Percentiles rank a stretch among this genome's conserved stretches.
phyloP scores from a whole-genome alignment of 2,113 vertebrate species.

The Dendropsophus ebraccatus region DNA sequence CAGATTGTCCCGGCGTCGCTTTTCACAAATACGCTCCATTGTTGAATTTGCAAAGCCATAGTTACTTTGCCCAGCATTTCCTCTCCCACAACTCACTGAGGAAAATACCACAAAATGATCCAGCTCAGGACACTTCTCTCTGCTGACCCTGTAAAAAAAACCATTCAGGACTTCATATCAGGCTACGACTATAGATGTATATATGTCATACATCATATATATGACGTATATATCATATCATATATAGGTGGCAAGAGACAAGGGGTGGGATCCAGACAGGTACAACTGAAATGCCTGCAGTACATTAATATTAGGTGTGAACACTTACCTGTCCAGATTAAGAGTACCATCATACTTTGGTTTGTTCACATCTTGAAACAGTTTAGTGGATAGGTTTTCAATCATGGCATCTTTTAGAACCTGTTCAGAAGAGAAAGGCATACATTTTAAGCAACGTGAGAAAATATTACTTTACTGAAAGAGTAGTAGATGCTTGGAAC shows the following conservation, averaged over 20 bases:
- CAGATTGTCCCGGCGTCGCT: constrained; percentile 78
- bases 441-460: too few relatives aligned
- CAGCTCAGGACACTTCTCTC: constrained; percentile 84
- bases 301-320: background rate
- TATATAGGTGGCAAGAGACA: background rate
- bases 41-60: constrained; percentile 96
- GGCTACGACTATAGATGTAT: background rate
- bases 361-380: constrained; percentile 85
- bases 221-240: background rate
- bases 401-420: constrained; percentile 92
- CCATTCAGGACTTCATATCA: background rate
- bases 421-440: constrained; percentile 64
- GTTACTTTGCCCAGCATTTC: constrained; percentile 93
- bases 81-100: constrained; percentile 93
- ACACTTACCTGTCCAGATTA: constrained; percentile 85
- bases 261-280: background rate
- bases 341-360: constrained; percentile 90
- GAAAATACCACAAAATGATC: constrained; percentile 94
- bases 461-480: too few relatives aligned
- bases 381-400: constrained; percentile 87
- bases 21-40: constrained; percentile 96
- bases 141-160: constrained; percentile 76
- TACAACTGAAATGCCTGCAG: background rate
- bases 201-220: background rate
- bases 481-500: too few relatives aligned